Conservation (phyloP, 2,113 vertebrate genomes). For the Entelurus aequoreus region DNA sequence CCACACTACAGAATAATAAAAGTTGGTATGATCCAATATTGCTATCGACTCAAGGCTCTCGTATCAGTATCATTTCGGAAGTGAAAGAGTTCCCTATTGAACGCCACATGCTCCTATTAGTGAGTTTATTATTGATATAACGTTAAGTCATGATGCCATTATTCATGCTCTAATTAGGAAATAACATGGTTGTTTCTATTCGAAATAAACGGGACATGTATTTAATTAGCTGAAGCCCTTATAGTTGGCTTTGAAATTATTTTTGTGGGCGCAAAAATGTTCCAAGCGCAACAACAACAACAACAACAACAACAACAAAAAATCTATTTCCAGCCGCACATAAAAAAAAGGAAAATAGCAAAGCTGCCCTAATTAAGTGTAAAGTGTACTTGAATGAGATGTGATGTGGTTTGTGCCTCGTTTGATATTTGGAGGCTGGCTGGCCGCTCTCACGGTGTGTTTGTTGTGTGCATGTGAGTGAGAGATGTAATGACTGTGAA, state of each 20-base stretch:
- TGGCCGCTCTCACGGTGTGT: conserved; percentile 40
- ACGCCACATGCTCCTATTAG: too few species aligned
- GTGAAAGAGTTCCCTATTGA: too few species aligned
- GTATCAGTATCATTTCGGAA: too few species aligned
- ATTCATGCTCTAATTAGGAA: too few species aligned
- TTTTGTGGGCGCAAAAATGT: conserved; percentile 40
- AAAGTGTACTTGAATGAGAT: conserved; percentile 43
- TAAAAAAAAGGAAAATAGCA: conserved; percentile 44
- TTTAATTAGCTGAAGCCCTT: neutral
- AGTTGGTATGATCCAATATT: too few species aligned
- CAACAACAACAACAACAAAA: conserved; percentile 5
- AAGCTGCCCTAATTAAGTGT: conserved; percentile 53
- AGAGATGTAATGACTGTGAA: too few species aligned
- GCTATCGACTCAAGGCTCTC: too few species aligned
- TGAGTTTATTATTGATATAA: too few species aligned
- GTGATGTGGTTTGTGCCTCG: conserved; percentile 56
- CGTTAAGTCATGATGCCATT: too few species aligned
- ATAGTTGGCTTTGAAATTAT: conserved; percentile 42
- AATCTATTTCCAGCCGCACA: conserved; percentile 43
- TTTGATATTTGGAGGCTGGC: conserved; percentile 46
- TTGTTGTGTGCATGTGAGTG: conserved; percentile 10
- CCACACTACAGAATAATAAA: too few species aligned
- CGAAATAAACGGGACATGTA: neutral
- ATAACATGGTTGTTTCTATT: neutral
- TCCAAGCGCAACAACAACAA: conserved; percentile 18